Percentiles rank a stretch among this genome's conserved stretches.
Conservation (phyloP, 2,888 invertebrate species). For the Parelbella ahira region DNA sequence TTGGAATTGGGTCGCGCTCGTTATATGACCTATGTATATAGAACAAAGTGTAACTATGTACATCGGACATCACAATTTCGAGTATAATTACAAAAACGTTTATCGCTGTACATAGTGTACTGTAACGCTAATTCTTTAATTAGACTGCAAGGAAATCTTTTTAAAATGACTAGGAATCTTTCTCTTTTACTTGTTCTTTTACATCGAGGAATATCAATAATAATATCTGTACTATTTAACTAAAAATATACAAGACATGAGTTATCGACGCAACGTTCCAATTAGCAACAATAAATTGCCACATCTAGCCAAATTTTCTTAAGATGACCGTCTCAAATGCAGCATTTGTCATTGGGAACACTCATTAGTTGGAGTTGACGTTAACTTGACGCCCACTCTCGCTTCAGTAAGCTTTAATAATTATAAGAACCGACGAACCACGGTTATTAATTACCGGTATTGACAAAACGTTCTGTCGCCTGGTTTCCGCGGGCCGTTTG, state of each 20-base stretch:
- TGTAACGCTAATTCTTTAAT: too few species aligned
- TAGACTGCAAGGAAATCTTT: too few species aligned
- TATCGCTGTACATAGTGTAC: too few species aligned
- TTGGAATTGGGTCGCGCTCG: slow-evolving; percentile 41
- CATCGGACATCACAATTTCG: not conserved
- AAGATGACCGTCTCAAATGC: slow-evolving; percentile 48
- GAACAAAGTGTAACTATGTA: slow-evolving; percentile 3
- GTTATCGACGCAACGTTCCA: slow-evolving; percentile 8
- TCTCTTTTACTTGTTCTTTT: too few species aligned
- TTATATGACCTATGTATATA: slow-evolving; percentile 24
- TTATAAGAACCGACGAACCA: slow-evolving; percentile 60
- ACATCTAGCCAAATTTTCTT: slow-evolving; percentile 51
- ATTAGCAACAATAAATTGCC: slow-evolving; percentile 26
- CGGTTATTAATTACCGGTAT: slow-evolving; percentile 71
- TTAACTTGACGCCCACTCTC: slow-evolving; percentile 69
- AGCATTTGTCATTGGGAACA: slow-evolving; percentile 71
- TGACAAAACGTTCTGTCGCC: slow-evolving; percentile 60
- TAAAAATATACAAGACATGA: not conserved
- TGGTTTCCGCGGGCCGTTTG: slow-evolving; percentile 43
- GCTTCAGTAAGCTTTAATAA: slow-evolving; percentile 69
- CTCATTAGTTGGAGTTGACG: slow-evolving; percentile 75
- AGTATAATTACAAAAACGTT: not conserved
- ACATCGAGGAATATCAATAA: too few species aligned
- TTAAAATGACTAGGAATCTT: too few species aligned
- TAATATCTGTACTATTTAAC: not conserved